A percentile compares a stretch with the other conserved stretches of the same genome.
phyloP scores from a whole-genome alignment of 2,113 vertebrate species.

The Notothenia rossii region DNA sequence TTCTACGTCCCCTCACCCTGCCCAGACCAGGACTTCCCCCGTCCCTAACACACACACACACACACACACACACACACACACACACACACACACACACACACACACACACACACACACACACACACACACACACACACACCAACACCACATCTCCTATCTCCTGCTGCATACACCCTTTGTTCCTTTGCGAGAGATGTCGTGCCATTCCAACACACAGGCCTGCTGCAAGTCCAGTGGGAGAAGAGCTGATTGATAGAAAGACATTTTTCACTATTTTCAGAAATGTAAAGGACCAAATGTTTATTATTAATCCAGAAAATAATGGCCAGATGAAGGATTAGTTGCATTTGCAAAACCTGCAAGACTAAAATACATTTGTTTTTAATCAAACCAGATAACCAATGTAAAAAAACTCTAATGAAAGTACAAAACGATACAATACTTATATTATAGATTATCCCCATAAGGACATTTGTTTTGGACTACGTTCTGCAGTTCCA shows the following conservation, averaged over 20 bases:
- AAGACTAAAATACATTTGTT: too few relatives aligned
- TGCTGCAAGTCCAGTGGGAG: slow-evolving; percentile 15
- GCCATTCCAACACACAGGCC: slow-evolving; percentile 76
- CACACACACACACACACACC: neutral
- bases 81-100: slow-evolving; percentile 8
- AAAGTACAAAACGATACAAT: too few relatives aligned
- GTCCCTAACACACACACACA: slow-evolving; percentile 21
- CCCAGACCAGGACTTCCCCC: slow-evolving; percentile 31
- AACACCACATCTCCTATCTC: slow-evolving; percentile 64
- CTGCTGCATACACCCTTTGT: slow-evolving; percentile 74
- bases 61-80: slow-evolving; percentile 5
- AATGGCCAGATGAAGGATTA: too few relatives aligned
- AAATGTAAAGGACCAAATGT: too few relatives aligned
- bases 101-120: slow-evolving; percentile 15
- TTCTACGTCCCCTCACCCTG: slow-evolving; percentile 21
- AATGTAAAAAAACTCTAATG: too few relatives aligned
- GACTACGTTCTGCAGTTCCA: too few relatives aligned
- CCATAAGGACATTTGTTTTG: too few relatives aligned
- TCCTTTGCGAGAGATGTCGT: slow-evolving; percentile 17
- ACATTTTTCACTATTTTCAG: neutral
- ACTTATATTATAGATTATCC: too few relatives aligned
- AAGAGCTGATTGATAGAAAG: neutral
- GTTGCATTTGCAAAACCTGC: too few relatives aligned
- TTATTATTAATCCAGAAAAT: too few relatives aligned
- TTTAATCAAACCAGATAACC: too few relatives aligned